Conservation (phyloP, 2,888 invertebrate genomes). For the Spodoptera littoralis region DNA sequence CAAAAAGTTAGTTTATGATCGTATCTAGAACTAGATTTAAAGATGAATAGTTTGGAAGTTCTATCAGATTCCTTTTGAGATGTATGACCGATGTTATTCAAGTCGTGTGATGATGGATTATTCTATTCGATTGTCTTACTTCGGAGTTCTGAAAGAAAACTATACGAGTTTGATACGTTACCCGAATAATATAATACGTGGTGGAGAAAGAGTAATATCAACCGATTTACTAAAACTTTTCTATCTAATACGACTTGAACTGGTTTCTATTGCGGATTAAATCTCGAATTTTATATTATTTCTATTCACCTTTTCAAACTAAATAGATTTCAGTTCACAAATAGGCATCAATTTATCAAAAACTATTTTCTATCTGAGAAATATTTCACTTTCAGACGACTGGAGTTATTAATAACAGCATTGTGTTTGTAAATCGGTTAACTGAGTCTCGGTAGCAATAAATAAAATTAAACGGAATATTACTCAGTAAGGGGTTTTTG, state of each 20-base stretch:
- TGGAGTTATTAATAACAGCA: conserved; percentile 46
- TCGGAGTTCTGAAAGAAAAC: conserved; percentile 3
- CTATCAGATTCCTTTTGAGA: conserved; percentile 31
- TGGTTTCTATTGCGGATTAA: conserved; percentile 6
- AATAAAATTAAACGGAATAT: conserved; percentile 69
- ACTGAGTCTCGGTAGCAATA: conserved; percentile 57
- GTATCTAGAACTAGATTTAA: conserved; percentile 45
- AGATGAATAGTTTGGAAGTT: conserved; percentile 41
- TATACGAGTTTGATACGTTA: conserved; percentile 5
- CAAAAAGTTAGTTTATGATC: conserved; percentile 52
- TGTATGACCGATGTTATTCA: conserved; percentile 37
- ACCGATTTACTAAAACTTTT: conserved; percentile 4
- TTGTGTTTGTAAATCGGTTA: conserved; percentile 40
- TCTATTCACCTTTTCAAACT: conserved; percentile 23
- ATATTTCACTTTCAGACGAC: conserved; percentile 38
- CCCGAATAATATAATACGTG: conserved; percentile 22
- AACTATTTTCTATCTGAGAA: conserved; percentile 30
- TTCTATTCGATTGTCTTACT: conserved; percentile 26
- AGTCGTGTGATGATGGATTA: conserved; percentile 40
- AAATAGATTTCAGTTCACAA: conserved; percentile 25
- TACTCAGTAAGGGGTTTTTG: conserved; percentile 66
- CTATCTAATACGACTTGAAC: conserved; percentile 12
- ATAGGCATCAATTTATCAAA: conserved; percentile 30
- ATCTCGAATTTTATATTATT: conserved; percentile 18
- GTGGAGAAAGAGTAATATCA: conserved; percentile 9